Percentiles rank a stretch among this genome's conserved stretches.
These are phyloP conservation scores for Plagodis pulveraria DNA, from an alignment of 2,888 invertebrate species.

Conservation along the genomic window DNA sequence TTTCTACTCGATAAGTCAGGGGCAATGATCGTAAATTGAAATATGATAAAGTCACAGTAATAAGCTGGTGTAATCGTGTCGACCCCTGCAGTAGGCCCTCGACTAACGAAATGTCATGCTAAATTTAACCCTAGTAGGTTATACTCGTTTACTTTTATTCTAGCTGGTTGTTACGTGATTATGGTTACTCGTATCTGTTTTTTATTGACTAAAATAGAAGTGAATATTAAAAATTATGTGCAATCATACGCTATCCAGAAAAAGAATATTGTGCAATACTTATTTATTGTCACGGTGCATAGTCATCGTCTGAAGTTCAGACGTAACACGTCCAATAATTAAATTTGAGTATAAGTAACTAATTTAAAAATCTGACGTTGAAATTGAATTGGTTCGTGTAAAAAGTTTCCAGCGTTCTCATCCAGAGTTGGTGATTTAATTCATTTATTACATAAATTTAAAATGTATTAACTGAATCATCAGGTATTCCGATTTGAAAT, in stretches of 20 bases:
- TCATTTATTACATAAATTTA: not conserved
- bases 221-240: too few species aligned
- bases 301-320: too few species aligned
- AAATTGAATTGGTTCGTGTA: too few species aligned
- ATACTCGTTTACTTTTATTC: slow-evolving; percentile 16
- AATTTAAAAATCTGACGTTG: too few species aligned
- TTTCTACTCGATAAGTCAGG: slow-evolving; percentile 80
- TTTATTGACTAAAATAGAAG: not conserved
- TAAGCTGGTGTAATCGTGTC: slow-evolving; percentile 73
- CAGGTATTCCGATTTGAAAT: slow-evolving; percentile 12
- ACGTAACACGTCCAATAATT: too few species aligned
- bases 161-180: slow-evolving; percentile 4
- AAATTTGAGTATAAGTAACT: too few species aligned
- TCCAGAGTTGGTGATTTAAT: too few species aligned
- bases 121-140: slow-evolving; percentile 40
- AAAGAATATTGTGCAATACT: too few species aligned
- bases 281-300: too few species aligned
- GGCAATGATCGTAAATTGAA: slow-evolving; percentile 84
- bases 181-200: slow-evolving; percentile 3
- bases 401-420: too few species aligned
- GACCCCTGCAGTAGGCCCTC: slow-evolving; percentile 61
- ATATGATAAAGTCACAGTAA: slow-evolving; percentile 83
- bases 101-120: slow-evolving; percentile 50
- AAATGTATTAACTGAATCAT: slow-evolving; percentile 4
- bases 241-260: too few species aligned